These are phyloP conservation scores for Anagrus nilaparvatae DNA, from an alignment of 1,140 invertebrate genomes.

Conservation along the genomic window DNA sequence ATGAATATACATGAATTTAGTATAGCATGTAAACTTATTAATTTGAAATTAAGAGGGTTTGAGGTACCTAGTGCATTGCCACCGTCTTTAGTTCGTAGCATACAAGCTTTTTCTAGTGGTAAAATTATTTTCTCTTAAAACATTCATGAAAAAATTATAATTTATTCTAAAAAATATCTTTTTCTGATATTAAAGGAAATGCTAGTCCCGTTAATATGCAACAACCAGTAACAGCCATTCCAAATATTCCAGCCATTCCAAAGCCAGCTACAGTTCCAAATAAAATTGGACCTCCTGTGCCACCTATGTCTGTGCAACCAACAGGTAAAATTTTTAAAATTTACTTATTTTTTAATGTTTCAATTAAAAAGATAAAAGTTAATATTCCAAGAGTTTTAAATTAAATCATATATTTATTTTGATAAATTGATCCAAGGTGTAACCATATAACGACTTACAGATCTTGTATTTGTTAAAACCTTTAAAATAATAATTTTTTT, in stretches of 20 bases:
- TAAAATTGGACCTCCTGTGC: slow-evolving; percentile 24
- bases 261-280: slow-evolving; percentile 26
- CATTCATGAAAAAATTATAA: not conserved
- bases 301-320: slow-evolving; percentile 22
- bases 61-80: slow-evolving; percentile 83
- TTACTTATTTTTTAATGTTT: too few relatives aligned
- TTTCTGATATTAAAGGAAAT: slow-evolving; percentile 17
- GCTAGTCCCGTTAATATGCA: slow-evolving; percentile 22
- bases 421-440: too few relatives aligned
- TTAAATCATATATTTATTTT: too few relatives aligned
- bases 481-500: not conserved
- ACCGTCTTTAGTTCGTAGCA: slow-evolving; percentile 56
- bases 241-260: slow-evolving; percentile 11
- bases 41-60: slow-evolving; percentile 82
- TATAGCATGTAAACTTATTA: slow-evolving; percentile 95
- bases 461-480: too few relatives aligned
- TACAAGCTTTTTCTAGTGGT: slow-evolving; percentile 44
- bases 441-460: too few relatives aligned
- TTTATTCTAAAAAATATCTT: not conserved
- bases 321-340: slow-evolving; percentile 16
- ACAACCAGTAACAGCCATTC: slow-evolving; percentile 16
- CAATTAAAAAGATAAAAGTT: too few relatives aligned
- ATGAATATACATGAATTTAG: slow-evolving; percentile 95
- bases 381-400: too few relatives aligned
- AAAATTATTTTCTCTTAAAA: slow-evolving; percentile 15